A percentile compares a stretch with the other conserved stretches of the same genome.
phyloP scores from a whole-genome alignment of 1,140 invertebrate genomes.

The Campodea augens region DNA sequence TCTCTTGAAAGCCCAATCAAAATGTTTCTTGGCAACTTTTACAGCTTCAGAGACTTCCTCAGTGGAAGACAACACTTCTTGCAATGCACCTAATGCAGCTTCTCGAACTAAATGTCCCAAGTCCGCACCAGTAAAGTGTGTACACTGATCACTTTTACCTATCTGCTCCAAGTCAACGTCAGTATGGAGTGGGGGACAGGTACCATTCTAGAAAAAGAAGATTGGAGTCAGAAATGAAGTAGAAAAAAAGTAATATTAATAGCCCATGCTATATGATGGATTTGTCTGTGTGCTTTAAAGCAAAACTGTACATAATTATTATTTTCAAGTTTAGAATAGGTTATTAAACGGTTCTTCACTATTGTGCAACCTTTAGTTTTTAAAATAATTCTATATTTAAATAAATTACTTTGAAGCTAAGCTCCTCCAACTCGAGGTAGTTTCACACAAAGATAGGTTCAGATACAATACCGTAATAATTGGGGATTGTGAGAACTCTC shows the following conservation, averaged over 20 bases:
- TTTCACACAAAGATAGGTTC: too few relatives aligned
- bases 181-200: slow-evolving; percentile 43
- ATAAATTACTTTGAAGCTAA: too few relatives aligned
- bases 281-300: not conserved
- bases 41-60: slow-evolving; percentile 20
- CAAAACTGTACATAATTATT: not conserved
- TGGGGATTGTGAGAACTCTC: too few relatives aligned
- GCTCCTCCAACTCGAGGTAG: too few relatives aligned
- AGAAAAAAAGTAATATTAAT: not conserved
- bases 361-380: too few relatives aligned
- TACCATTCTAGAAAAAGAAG: slow-evolving; percentile 39
- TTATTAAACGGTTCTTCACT: too few relatives aligned
- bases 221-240: not conserved
- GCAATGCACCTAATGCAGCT: slow-evolving; percentile 55
- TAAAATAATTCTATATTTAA: too few relatives aligned
- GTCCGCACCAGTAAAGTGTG: slow-evolving; percentile 82
- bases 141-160: slow-evolving; percentile 38
- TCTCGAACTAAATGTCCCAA: slow-evolving; percentile 66
- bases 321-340: too few relatives aligned
- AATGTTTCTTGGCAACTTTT: slow-evolving; percentile 33
- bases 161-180: slow-evolving; percentile 60
- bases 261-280: slow-evolving; percentile 1
- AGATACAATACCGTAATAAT: too few relatives aligned
- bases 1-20: slow-evolving; percentile 44
- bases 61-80: slow-evolving; percentile 38